phyloP scores from a whole-genome alignment of 2,797 vertebrate species.

The Notoglanidium macrostoma region DNA sequence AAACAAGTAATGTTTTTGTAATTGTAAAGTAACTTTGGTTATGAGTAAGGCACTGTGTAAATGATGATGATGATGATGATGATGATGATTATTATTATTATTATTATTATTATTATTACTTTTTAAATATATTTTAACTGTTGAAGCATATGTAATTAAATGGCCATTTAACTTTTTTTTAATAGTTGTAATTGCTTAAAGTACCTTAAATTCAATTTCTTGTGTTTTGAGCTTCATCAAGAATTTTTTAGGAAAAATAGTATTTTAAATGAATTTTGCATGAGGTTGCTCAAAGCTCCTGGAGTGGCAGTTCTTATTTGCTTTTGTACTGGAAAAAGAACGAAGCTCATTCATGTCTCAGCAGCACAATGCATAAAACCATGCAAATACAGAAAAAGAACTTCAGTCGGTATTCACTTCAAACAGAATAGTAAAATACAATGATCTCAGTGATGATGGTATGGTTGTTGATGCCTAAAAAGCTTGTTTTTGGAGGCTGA shows the following conservation, averaged over 20 bases:
- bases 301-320: too few species aligned
- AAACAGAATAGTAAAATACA: too few species aligned
- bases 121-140: not conserved
- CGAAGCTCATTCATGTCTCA: too few species aligned
- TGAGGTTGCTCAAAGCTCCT: not conserved
- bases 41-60: too few species aligned
- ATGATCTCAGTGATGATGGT: not conserved
- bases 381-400: too few species aligned
- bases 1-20: not conserved
- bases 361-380: too few species aligned
- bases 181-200: not conserved
- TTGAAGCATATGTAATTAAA: not conserved
- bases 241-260: not conserved
- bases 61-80: too few species aligned
- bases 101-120: too few species aligned
- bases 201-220: not conserved
- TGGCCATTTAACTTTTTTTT: not conserved
- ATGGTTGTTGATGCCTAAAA: not conserved
- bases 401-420: too few species aligned
- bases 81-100: too few species aligned
- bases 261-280: not conserved
- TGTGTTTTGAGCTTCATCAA: not conserved
- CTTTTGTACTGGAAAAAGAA: too few species aligned
- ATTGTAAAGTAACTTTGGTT: too few species aligned
- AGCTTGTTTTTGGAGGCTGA: not conserved